These are phyloP conservation scores for Lycorma delicatula DNA, from an alignment of 1,140 invertebrate genomes.

Conservation along the genomic window DNA sequence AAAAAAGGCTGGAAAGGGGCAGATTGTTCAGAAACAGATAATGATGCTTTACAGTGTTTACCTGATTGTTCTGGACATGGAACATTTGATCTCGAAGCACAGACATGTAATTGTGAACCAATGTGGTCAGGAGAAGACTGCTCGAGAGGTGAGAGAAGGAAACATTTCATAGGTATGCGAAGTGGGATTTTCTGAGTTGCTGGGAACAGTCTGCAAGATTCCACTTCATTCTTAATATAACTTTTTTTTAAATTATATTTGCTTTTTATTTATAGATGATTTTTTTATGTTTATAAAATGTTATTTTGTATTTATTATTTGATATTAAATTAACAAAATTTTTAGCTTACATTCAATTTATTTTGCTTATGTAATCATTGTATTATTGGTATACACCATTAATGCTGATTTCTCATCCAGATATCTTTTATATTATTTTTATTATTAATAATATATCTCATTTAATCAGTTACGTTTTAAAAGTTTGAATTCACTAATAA, in stretches of 20 bases:
- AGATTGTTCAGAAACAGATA: constrained; percentile 87
- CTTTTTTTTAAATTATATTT: not conserved
- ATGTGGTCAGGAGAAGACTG: constrained; percentile 93
- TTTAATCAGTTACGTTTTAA: no score
- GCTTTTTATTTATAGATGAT: not conserved
- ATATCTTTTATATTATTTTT: no score
- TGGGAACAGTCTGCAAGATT: not conserved
- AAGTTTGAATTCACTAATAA: no score
- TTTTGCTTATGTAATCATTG: not conserved
- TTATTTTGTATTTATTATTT: not conserved
- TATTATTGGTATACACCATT: no score
- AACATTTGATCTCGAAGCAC: constrained; percentile 85
- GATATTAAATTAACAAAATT: not conserved
- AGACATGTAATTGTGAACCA: constrained; percentile 82
- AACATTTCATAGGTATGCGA: constrained; percentile 25
- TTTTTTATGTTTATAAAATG: no score
- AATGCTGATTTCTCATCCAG: no score
- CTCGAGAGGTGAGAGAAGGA: constrained; percentile 60
- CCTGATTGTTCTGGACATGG: constrained; percentile 92
- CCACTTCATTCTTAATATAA: not conserved
- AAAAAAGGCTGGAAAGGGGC: constrained; percentile 93
- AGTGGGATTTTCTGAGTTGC: not conserved
- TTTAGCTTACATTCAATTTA: not conserved
- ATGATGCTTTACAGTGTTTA: constrained; percentile 85
- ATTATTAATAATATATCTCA: no score